Evolutionary conservation across 2,888 invertebrate species (phyloP), one percentile per base, ranked within the genome.

Genomic region (Catocala sponsa): DNA sequence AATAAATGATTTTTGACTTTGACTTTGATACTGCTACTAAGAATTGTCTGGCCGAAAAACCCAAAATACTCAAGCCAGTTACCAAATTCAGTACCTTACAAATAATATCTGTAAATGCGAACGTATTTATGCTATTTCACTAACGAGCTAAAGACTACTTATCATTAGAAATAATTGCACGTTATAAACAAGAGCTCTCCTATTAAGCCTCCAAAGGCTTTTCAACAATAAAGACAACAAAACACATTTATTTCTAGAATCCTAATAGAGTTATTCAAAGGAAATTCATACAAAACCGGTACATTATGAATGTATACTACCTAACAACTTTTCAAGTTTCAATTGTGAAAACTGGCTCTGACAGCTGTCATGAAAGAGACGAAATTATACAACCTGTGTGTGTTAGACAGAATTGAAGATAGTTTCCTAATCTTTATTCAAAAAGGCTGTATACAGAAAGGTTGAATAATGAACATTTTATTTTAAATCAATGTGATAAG

Each of bases 311-410:
- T 65, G 33, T 60, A 44, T 56, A 69, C 62, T 56, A 68, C 52
- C 65, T 76, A 79, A 76, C 83, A 82, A 82, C 83, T 83, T 83
- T 83, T 87, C 79, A 81, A 84, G 81, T 85, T 84, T 79, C 85
- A 83, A 86, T 88, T 84, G 84, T 88, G 87, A 86, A 87, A 91
- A 89, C 89, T 90, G 85, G 88, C 86, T 89, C 72, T 84, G 88
- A 87, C 87, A 87, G 86, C 84, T 84, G 81, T 74, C 73, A 62
- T 52, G 84, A 86, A 43, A 42, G 83, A 76, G 87, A 90, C 58
- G 60, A 43, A 54, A 1, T 49, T 72, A 80, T 64, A 48, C 35
- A 4, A 25, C 2, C 25, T 2, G 4, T 7, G 0, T 9, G 9
- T 33, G 76, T 11, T 11, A 59, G 68, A 86, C 49, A 67, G 66